Base-by-base conservation (phyloP, 2,888 invertebrate genomes). In the Chrysotoxum bicinctum region DNA sequence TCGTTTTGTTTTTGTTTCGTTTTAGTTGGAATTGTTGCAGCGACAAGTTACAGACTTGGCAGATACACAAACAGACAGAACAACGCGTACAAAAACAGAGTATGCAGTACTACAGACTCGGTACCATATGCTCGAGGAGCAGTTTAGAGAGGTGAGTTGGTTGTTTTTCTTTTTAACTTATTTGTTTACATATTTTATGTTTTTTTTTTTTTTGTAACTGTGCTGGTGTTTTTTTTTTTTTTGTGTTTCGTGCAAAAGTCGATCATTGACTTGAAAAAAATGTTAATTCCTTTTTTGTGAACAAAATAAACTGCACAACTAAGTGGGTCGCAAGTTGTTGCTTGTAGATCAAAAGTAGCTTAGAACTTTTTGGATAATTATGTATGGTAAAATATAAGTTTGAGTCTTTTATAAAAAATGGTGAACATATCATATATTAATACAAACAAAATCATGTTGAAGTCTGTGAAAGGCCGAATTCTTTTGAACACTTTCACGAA, bases 61-160 rank as follows among this genome's bases (percentile, higher is more conserved):
- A 62, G 98, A 98, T 91, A 96, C 96, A 66, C 98, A 98, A 95
- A 95, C 89, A 95, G 97, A 98, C 92, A 94, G 97, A 87, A 98
- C 98, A 91, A 95, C 96, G 73, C 94, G 97, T 89, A 96, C 96
- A 75, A 98, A 98, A 92, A 96, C 98, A 77, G 98, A 98, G 92
- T 98, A 98, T 94, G 97, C 97, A 2, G 96, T 97, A 76, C 94
- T 98, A 48, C 97, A 97, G 90, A 97, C 97, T 45, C 94, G 98
- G 88, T 96, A 98, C 87, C 95, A 97, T 90, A 97, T 97, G 95
- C 94, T 98, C 87, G 98, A 98, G 91, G 98, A 98, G 91, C 92
- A 92, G 79, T 90, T 90, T 76, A 93, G 97, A 89, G 97, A 98
- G 90, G 94, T 93, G 75, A 88, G 90, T 89, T n/a, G 45, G 3